These are phyloP conservation scores for Scaptomyza caliginosa DNA, from an alignment of 2,888 invertebrate genomes.

Conservation along the genomic window DNA sequence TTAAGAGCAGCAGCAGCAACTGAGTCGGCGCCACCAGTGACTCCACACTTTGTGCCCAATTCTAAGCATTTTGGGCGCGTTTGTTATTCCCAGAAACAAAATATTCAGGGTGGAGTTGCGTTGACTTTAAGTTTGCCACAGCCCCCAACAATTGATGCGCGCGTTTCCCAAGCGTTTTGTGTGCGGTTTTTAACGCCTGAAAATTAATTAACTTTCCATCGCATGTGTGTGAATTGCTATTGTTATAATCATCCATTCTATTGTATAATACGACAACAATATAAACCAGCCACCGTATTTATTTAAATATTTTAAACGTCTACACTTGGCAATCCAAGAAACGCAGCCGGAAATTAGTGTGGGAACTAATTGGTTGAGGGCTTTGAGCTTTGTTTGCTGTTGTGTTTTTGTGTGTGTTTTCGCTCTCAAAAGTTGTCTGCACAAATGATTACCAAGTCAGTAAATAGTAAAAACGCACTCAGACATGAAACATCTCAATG, in stretches of 20 bases:
- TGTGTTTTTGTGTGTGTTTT: slow-evolving; percentile 14
- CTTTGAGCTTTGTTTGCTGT: slow-evolving; percentile 6
- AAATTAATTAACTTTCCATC: slow-evolving; percentile 58
- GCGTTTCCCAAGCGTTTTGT: slow-evolving; percentile 19
- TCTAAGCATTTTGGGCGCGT: slow-evolving; percentile 58
- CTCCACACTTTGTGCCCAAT: slow-evolving; percentile 58
- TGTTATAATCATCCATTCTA: slow-evolving; percentile 28
- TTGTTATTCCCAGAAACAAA: slow-evolving; percentile 54
- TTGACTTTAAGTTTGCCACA: slow-evolving; percentile 26
- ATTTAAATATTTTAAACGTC: slow-evolving; percentile 69
- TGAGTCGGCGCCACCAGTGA: slow-evolving; percentile 51
- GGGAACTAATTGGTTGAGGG: slow-evolving; percentile 50
- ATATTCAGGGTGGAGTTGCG: slow-evolving; percentile 20
- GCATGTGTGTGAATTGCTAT: slow-evolving; percentile 36
- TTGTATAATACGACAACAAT: slow-evolving; percentile 44
- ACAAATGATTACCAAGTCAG: slow-evolving; percentile 51
- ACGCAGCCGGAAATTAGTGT: slow-evolving; percentile 64
- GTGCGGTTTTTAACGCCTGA: slow-evolving; percentile 20
- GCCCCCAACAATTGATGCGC: slow-evolving; percentile 5
- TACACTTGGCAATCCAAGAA: slow-evolving; percentile 51
- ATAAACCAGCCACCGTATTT: slow-evolving; percentile 47
- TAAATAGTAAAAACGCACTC: slow-evolving; percentile 40
- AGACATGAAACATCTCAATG: slow-evolving; percentile 52
- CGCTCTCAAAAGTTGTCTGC: slow-evolving; percentile 47
- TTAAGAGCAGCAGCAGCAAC: slow-evolving; percentile 34